These are phyloP conservation scores for Pempheris klunzingeri DNA, from an alignment of 2,797 vertebrate genomes.

Conservation along the genomic window DNA sequence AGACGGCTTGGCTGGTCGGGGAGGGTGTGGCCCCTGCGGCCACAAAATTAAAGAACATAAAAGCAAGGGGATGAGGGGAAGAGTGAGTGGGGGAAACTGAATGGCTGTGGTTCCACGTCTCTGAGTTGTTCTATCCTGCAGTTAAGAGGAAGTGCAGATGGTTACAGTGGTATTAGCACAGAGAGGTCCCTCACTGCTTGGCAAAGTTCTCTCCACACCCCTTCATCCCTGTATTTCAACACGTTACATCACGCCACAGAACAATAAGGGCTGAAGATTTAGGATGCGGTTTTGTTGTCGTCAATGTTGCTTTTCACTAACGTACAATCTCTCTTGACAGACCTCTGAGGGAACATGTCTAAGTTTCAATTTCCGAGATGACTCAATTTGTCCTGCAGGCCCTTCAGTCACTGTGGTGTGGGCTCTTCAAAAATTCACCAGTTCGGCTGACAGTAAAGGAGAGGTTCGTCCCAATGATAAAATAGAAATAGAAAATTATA, in stretches of 20 bases:
- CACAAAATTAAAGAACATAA: conserved; percentile 85
- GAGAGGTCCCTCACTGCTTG: conserved; percentile 36
- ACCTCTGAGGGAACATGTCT: conserved; percentile 35
- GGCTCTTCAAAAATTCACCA: conserved; percentile 14
- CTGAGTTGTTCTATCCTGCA: conserved; percentile 60
- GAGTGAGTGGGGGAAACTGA: conserved; percentile 68
- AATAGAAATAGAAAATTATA: background rate
- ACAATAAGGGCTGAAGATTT: conserved; percentile 42
- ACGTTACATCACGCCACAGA: conserved; percentile 37
- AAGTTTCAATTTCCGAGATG: conserved; percentile 39
- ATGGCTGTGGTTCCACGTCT: conserved; percentile 65
- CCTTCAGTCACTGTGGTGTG: conserved; percentile 33
- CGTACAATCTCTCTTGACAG: conserved; percentile 29
- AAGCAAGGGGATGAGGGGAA: conserved; percentile 76
- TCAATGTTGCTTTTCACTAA: conserved; percentile 31
- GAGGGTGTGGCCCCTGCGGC: conserved; percentile 79
- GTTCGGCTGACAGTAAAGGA: background rate
- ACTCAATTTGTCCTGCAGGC: conserved; percentile 52
- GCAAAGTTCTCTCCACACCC: conserved; percentile 20
- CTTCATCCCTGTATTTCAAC: conserved; percentile 32
- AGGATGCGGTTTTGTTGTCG: conserved; percentile 52
- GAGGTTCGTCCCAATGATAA: background rate
- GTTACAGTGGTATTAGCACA: conserved; percentile 47
- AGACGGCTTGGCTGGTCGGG: conserved; percentile 75
- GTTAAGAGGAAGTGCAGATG: conserved; percentile 68